phyloP scores from a whole-genome alignment of 2,113 vertebrate species.

The Syngnathus typhle region DNA sequence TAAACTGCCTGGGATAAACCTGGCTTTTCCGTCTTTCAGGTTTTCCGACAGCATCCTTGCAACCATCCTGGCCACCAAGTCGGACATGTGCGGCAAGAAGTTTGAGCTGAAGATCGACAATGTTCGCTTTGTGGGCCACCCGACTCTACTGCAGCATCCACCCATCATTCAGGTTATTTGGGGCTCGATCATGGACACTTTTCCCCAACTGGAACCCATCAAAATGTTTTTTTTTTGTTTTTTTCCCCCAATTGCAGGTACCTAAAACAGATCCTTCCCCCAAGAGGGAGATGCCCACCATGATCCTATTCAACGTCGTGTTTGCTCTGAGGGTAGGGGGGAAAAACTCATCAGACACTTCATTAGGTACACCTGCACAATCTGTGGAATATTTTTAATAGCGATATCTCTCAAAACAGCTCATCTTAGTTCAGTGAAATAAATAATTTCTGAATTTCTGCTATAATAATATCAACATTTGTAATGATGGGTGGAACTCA shows the following conservation, averaged over 20 bases:
- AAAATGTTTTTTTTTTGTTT: too few relatives aligned
- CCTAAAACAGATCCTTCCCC: conserved; percentile 95
- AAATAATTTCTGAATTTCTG: not conserved
- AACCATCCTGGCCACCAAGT: conserved; percentile 96
- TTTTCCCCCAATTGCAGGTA: conserved; percentile 69
- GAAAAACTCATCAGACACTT: not conserved
- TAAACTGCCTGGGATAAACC: not conserved
- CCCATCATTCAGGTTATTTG: conserved; percentile 68
- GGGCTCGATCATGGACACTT: not conserved
- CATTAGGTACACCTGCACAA: not conserved
- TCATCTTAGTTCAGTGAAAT: not conserved
- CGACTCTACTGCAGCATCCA: conserved; percentile 87
- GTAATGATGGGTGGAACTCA: conserved; percentile 32
- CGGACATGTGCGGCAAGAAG: conserved; percentile 97
- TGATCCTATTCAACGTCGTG: conserved; percentile 97
- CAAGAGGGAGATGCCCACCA: conserved; percentile 95
- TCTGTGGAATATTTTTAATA: too few relatives aligned
- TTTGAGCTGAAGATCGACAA: conserved; percentile 99
- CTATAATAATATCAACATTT: conserved; percentile 4
- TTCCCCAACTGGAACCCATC: too few relatives aligned
- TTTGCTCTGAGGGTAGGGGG: conserved; percentile 86
- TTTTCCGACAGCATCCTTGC: conserved; percentile 96
- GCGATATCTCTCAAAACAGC: not conserved
- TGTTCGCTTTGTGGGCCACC: conserved; percentile 94
- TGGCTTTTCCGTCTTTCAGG: conserved; percentile 59